Evolutionary conservation across 23 tunicate species (phyloP).

Genomic region (Ciona savignyi): DNA sequence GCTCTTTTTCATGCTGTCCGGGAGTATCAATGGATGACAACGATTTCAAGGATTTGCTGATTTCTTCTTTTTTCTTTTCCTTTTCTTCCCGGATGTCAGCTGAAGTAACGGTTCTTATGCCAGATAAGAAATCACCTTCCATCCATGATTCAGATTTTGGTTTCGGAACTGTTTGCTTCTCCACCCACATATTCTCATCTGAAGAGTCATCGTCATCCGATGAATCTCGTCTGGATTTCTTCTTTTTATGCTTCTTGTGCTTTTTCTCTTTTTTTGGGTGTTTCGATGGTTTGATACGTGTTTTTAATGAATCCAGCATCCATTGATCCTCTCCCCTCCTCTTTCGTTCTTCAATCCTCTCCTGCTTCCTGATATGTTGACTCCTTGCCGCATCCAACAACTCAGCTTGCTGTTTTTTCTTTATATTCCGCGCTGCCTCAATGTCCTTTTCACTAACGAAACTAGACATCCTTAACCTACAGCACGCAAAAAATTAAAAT

Average conservation of each 20-base stretch:
- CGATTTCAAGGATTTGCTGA: constrained; percentile 4
- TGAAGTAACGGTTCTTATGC: constrained; percentile 41
- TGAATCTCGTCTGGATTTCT: constrained; percentile 20
- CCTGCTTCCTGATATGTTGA: constrained; percentile 20
- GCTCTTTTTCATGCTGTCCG: constrained; percentile 71
- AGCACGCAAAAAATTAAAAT: neutral
- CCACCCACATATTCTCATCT: constrained; percentile 51
- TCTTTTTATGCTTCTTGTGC: constrained; percentile 23
- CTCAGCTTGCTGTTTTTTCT: constrained; percentile 18
- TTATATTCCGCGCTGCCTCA: constrained; percentile 13
- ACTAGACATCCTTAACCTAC: constrained; percentile 17
- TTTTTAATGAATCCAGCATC: constrained; percentile 36
- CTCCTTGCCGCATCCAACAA: constrained; percentile 20
- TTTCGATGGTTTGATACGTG: constrained; percentile 24
- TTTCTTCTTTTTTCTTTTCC: constrained; percentile 18
- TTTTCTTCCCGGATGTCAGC: constrained; percentile 36
- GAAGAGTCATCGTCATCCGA: constrained; percentile 7
- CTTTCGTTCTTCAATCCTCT: constrained; percentile 14
- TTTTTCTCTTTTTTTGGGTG: constrained; percentile 38
- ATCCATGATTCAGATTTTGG: neutral
- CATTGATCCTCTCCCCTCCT: constrained; percentile 52
- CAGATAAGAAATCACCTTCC: constrained; percentile 38
- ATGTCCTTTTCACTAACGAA: constrained; percentile 55
- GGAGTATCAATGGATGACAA: constrained; percentile 25
- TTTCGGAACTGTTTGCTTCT: constrained; percentile 8